Evolutionary conservation across 2,888 invertebrate species (phyloP).

Genomic region (Coleophora flavipennella): DNA sequence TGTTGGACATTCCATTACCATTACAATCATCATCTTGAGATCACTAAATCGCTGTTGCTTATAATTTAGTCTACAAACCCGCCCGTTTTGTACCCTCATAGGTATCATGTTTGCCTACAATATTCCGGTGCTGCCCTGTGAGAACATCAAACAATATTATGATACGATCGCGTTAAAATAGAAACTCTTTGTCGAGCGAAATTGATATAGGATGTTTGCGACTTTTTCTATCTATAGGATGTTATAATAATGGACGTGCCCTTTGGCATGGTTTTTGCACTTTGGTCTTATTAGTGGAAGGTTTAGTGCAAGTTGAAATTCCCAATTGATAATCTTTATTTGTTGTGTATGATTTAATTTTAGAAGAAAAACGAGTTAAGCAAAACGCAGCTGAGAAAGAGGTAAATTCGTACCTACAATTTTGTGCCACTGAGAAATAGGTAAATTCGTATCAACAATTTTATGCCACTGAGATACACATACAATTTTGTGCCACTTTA

Average conservation of each 20-base stretch:
- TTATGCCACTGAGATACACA: too few relatives aligned
- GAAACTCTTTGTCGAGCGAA: slow-evolving; percentile 18
- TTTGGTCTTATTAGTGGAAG: neutral
- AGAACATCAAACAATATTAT: slow-evolving; percentile 64
- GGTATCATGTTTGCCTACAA: slow-evolving; percentile 1
- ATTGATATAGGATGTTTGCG: slow-evolving; percentile 36
- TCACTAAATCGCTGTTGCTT: slow-evolving; percentile 16
- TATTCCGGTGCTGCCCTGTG: slow-evolving; percentile 26
- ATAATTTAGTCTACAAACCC: slow-evolving; percentile 13
- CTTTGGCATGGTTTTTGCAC: slow-evolving; percentile 33
- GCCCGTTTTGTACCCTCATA: slow-evolving; percentile 21
- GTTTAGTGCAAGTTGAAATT: too few relatives aligned
- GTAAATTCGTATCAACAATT: too few relatives aligned
- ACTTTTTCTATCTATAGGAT: slow-evolving; percentile 15
- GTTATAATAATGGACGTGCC: slow-evolving; percentile 17
- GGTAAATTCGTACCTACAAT: too few relatives aligned
- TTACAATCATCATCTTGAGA: too few relatives aligned
- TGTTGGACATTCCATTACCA: too few relatives aligned
- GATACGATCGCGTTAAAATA: slow-evolving; percentile 45
- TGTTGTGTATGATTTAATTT: too few relatives aligned
- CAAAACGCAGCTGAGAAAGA: too few relatives aligned
- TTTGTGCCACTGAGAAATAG: too few relatives aligned
- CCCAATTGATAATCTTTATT: too few relatives aligned
- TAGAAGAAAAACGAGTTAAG: too few relatives aligned
- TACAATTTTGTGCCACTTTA: too few relatives aligned